Percentiles rank a stretch among this genome's conserved stretches.
phyloP scores from a whole-genome alignment of 2,888 invertebrate genomes.

The Lasioglossum morio region DNA sequence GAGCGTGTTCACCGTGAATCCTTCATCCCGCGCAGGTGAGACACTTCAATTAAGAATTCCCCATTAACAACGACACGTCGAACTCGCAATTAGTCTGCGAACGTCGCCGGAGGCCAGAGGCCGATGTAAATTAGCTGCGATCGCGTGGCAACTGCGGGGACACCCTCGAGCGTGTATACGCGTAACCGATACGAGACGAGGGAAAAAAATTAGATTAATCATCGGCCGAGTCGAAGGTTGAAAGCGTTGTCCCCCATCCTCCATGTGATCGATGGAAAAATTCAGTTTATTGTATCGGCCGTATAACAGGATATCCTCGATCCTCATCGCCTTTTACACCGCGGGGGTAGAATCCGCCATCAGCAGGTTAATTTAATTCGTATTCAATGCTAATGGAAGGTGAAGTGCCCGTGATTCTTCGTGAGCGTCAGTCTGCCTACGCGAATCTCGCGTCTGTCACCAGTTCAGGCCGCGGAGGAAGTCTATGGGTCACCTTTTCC shows the following conservation, averaged over 20 bases:
- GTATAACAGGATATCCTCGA: slow-evolving; percentile 40
- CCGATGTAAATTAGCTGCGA: slow-evolving; percentile 60
- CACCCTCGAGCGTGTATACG: not conserved
- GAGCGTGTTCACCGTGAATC: not conserved
- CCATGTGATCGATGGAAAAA: not conserved
- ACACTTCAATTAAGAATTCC: slow-evolving; percentile 55
- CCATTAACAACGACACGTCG: slow-evolving; percentile 50
- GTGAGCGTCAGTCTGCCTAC: slow-evolving; percentile 63
- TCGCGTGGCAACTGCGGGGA: slow-evolving; percentile 37
- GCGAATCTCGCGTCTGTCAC: slow-evolving; percentile 44
- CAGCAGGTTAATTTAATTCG: slow-evolving; percentile 71
- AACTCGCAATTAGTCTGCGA: slow-evolving; percentile 60
- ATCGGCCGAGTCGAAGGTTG: slow-evolving; percentile 11
- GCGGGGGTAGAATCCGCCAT: slow-evolving; percentile 57
- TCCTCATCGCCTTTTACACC: slow-evolving; percentile 34
- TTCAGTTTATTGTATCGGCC: slow-evolving; percentile 26
- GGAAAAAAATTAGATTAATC: slow-evolving; percentile 44
- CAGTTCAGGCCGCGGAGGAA: not conserved
- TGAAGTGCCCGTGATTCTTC: slow-evolving; percentile 68
- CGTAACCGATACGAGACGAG: not conserved
- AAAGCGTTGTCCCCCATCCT: not conserved
- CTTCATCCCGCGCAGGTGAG: slow-evolving; percentile 9
- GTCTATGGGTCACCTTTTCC: not conserved
- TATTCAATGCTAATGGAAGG: slow-evolving; percentile 72
- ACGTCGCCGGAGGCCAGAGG: slow-evolving; percentile 26